Conservation (phyloP, 2,888 invertebrate species). For the Pilophorus perplexus region DNA sequence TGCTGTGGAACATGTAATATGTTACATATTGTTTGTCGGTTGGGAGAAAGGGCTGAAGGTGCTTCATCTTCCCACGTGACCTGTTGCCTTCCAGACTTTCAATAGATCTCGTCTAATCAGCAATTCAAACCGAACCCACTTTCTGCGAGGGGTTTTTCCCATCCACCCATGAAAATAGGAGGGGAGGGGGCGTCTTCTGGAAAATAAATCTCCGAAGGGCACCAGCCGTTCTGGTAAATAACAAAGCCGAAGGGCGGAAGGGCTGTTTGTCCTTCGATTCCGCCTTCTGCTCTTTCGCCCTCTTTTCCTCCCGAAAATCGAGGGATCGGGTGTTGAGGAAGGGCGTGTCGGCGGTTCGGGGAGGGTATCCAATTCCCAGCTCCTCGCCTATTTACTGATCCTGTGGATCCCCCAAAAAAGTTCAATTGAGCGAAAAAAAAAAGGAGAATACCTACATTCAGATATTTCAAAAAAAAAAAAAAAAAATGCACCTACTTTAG, state of each 20-base stretch:
- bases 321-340: too few relatives aligned
- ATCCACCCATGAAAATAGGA: too few relatives aligned
- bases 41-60: background rate
- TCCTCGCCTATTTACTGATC: too few relatives aligned
- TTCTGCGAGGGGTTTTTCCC: slow-evolving; percentile 4
- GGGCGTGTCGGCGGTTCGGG: too few relatives aligned
- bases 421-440: too few relatives aligned
- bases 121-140: slow-evolving; percentile 40
- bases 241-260: slow-evolving; percentile 19
- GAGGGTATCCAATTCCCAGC: too few relatives aligned
- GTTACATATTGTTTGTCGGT: background rate
- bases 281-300: background rate
- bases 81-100: slow-evolving; percentile 36
- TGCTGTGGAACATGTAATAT: too few relatives aligned
- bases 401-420: too few relatives aligned
- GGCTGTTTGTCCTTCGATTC: slow-evolving; percentile 38
- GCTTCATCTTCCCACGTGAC: slow-evolving; percentile 9
- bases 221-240: slow-evolving; percentile 19
- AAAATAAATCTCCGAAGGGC: slow-evolving; percentile 25
- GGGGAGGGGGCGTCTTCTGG: slow-evolving; percentile 11
- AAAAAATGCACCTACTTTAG: too few relatives aligned
- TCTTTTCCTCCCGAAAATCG: background rate
- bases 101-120: slow-evolving; percentile 41
- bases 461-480: too few relatives aligned
- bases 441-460: too few relatives aligned